A percentile compares a stretch with the other conserved stretches of the same genome.
Conservation (phyloP, 2,113 vertebrate species). For the Bungarus multicinctus region DNA sequence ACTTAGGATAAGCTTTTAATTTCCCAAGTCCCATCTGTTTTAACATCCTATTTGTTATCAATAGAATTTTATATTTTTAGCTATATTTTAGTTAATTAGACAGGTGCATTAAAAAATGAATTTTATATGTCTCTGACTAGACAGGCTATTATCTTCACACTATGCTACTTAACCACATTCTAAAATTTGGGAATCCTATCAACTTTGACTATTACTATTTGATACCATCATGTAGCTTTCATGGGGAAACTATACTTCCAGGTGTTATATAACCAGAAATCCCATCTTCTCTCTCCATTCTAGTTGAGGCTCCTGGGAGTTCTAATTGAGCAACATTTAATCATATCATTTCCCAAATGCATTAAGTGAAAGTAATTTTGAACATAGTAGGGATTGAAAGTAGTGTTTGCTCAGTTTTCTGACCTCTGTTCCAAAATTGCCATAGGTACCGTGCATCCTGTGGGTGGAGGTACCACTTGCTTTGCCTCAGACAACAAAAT, state of each 20-base stretch:
- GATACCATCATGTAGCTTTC: neutral
- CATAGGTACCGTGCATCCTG: neutral
- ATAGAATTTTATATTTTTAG: neutral
- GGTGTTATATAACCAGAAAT: neutral
- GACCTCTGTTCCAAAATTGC: neutral
- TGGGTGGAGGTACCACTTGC: neutral
- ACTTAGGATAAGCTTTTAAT: neutral
- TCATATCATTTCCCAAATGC: neutral
- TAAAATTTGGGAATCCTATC: neutral
- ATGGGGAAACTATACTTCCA: neutral
- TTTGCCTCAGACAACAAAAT: neutral
- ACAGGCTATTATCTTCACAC: neutral
- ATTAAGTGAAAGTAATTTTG: neutral
- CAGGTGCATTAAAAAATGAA: neutral
- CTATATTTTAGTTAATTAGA: neutral
- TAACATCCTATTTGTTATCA: neutral
- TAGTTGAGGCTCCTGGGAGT: neutral
- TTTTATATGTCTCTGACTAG: neutral
- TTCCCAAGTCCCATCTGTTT: neutral
- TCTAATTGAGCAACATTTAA: neutral
- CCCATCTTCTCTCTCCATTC: neutral
- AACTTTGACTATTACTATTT: neutral
- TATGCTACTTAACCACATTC: neutral
- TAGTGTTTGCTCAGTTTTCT: neutral
- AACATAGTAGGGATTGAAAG: neutral